These are phyloP conservation scores for Conchocele bisecta DNA, from an alignment of 2,888 invertebrate genomes.

Conservation along the genomic window DNA sequence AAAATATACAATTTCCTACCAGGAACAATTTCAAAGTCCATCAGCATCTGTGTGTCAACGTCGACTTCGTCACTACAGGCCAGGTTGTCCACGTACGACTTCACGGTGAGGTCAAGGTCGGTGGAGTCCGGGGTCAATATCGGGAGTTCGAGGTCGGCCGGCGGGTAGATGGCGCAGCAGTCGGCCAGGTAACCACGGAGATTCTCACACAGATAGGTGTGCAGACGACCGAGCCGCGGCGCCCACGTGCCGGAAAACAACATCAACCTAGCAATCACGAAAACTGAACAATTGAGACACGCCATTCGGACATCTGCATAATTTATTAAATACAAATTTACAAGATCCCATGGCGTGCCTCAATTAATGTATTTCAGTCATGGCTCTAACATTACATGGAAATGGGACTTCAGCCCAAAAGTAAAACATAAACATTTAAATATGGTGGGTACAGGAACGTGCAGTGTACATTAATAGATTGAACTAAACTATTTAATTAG, in stretches of 20 bases:
- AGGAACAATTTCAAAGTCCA: conserved; percentile 42
- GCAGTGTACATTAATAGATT: too few species aligned
- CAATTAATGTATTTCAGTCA: too few species aligned
- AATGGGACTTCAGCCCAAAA: too few species aligned
- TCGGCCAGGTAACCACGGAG: conserved; percentile 70
- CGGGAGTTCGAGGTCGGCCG: conserved; percentile 66
- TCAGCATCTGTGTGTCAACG: conserved; percentile 49
- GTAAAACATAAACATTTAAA: too few species aligned
- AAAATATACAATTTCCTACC: too few species aligned
- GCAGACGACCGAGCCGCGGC: conserved; percentile 71
- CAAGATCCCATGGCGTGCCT: too few species aligned
- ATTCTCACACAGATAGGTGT: conserved; percentile 72
- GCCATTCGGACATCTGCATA: too few species aligned
- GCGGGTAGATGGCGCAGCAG: conserved; percentile 79
- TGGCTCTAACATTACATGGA: too few species aligned
- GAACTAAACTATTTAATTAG: too few species aligned
- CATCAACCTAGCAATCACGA: conserved; percentile 58
- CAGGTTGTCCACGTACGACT: conserved; percentile 66
- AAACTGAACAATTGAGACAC: background rate
- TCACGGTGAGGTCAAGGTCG: conserved; percentile 61
- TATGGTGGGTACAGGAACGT: too few species aligned
- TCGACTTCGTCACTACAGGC: conserved; percentile 59
- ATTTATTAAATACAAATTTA: too few species aligned
- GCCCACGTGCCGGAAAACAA: conserved; percentile 70
- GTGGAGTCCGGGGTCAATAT: conserved; percentile 39